Evolutionary conservation across 2,797 vertebrate genomes (phyloP).

Genomic region (Danio jaintianensis): DNA sequence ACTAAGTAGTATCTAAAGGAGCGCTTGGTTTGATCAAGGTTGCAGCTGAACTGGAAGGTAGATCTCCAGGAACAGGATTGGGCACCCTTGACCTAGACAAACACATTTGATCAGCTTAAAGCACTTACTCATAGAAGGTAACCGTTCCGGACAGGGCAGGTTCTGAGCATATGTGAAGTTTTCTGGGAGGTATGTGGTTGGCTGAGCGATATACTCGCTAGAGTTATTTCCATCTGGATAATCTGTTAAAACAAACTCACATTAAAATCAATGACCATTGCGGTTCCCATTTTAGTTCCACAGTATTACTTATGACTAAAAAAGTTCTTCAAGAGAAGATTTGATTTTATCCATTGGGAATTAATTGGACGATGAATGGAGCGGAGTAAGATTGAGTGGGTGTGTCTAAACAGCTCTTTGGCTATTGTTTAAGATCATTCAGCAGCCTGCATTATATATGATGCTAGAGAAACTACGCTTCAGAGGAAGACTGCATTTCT

Average conservation of each 20-base stretch:
- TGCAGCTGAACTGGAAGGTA: too few species aligned
- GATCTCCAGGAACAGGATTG: too few species aligned
- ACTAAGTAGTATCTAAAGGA: too few species aligned
- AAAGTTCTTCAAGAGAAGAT: not conserved
- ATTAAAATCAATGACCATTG: not conserved
- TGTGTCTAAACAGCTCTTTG: not conserved
- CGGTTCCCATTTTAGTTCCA: not conserved
- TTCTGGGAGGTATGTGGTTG: slow-evolving; percentile 92
- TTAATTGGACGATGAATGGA: not conserved
- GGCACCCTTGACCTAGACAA: not conserved
- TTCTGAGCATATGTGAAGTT: slow-evolving; percentile 93
- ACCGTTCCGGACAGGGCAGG: slow-evolving; percentile 92
- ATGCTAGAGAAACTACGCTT: not conserved
- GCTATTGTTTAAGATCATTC: not conserved
- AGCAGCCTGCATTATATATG: not conserved
- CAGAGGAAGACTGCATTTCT: not conserved
- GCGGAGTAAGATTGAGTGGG: not conserved
- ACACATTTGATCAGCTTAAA: not conserved
- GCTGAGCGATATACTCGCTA: slow-evolving; percentile 90
- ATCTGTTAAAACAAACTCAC: slow-evolving; percentile 77
- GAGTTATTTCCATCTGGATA: slow-evolving; percentile 95
- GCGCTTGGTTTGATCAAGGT: too few species aligned
- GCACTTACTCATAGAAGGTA: slow-evolving; percentile 97
- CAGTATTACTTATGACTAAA: not conserved
- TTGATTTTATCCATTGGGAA: not conserved